These are phyloP conservation scores for Harpalus rufipes DNA, from an alignment of 2,888 invertebrate genomes.

Conservation along the genomic window DNA sequence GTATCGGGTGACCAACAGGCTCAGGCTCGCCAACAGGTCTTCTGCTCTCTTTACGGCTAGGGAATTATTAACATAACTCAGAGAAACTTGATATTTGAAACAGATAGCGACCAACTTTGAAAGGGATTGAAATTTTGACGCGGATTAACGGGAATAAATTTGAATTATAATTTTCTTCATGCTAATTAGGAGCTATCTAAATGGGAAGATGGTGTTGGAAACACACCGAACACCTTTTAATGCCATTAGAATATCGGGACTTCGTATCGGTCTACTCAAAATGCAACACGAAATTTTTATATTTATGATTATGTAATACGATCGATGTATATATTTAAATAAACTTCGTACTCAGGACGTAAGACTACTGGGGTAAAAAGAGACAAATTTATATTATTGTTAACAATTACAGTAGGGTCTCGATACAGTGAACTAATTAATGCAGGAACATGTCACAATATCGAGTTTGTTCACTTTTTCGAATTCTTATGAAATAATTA, in stretches of 20 bases:
- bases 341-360: too few relatives aligned
- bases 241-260: background rate
- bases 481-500: too few relatives aligned
- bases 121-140: slow-evolving; percentile 49
- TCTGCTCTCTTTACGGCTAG: slow-evolving; percentile 36
- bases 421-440: too few relatives aligned
- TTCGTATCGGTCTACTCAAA: background rate
- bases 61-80: slow-evolving; percentile 55
- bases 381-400: too few relatives aligned
- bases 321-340: background rate
- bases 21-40: background rate
- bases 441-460: too few relatives aligned
- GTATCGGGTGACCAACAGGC: slow-evolving; percentile 42
- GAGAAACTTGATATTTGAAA: slow-evolving; percentile 51
- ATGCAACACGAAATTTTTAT: background rate
- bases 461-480: too few relatives aligned
- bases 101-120: slow-evolving; percentile 26
- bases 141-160: slow-evolving; percentile 49
- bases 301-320: background rate
- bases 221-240: background rate
- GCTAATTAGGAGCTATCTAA: slow-evolving; percentile 43
- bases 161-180: slow-evolving; percentile 40
- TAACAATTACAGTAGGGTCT: too few relatives aligned
- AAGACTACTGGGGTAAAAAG: too few relatives aligned
- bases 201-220: slow-evolving; percentile 25